These are phyloP conservation scores for Dasyurus viverrinus DNA, from an alignment of 2,113 vertebrate species.

Conservation along the genomic window DNA sequence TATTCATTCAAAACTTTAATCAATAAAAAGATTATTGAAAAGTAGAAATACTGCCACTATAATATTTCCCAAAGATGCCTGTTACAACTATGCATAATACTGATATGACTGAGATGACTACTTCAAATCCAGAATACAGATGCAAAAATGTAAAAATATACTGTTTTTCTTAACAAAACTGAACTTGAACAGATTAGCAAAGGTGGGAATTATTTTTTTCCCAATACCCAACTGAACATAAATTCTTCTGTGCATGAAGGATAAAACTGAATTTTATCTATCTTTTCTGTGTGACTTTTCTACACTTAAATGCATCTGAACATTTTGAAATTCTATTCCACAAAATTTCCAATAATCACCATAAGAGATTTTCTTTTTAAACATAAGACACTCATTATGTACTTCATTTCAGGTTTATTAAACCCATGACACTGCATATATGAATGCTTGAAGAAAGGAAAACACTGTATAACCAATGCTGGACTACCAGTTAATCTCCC, in stretches of 20 bases:
- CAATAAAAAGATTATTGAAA: not conserved
- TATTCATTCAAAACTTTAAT: conserved; percentile 24
- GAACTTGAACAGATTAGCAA: not conserved
- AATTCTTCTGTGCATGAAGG: not conserved
- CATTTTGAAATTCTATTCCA: not conserved
- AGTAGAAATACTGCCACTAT: not conserved
- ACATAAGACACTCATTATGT: not conserved
- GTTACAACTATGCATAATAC: not conserved
- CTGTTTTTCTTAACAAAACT: not conserved
- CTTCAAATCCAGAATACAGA: not conserved
- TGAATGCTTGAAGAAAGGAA: not conserved
- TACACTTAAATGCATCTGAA: not conserved
- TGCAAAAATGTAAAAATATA: not conserved
- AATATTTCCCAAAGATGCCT: not conserved
- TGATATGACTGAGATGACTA: not conserved
- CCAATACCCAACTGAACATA: not conserved
- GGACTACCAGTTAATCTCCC: conserved; percentile 48
- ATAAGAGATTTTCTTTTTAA: not conserved
- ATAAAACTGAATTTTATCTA: not conserved
- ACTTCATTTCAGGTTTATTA: not conserved
- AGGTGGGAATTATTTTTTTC: not conserved
- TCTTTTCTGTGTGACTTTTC: not conserved
- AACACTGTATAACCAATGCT: conserved; percentile 62
- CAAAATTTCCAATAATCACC: not conserved
- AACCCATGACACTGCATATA: not conserved